Evolutionary conservation across 64 coral and sea anemone genomes (phyloP), one percentile per base, ranked within the genome.

Genomic region (Montipora foliosa): DNA sequence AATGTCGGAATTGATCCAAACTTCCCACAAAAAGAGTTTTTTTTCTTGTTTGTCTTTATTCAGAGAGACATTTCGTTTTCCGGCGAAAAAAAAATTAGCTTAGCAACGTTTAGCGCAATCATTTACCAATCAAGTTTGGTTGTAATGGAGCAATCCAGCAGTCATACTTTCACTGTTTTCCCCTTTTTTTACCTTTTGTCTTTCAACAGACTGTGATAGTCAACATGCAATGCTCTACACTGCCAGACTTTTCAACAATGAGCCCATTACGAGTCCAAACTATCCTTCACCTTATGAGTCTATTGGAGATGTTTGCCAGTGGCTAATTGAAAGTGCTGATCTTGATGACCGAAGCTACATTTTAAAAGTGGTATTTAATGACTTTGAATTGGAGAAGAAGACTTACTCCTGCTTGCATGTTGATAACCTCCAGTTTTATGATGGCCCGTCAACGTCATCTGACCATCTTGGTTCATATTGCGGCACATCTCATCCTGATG

Each of bases 331-430:
- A 14, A 13, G 62, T 14, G 4, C 62, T 67, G n/a, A 15, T 67
- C 16, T 67, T 14, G 12, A 67, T 67, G 62, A 67, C 12, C 44
- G 16, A 14, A 49, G 19, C 79, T 25, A 55, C 1, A 50, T 55
- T 3, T 16, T 81, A 21, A 81, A 81, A 49, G 79, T 81, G 8
- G n/a, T 37, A 81, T 81, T 81, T 21, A 58, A 59, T 59, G 79
- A 81, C 79, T 59, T 81, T 59, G 6, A 24, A 10, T 10, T 81
- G 50, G 79, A 60, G 22, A 5, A 11, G n/a, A 48, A 47, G 2
- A 21, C 5, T 8, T n/a, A 21, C 21, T 22, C 19, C 69, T 80
- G 19, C 50, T 0, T 7, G 6, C 4, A 21, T 59, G 53, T 3
- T 29, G 20, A 81, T 24, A 50, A 24, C 5, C 8, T 81, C 5